phyloP scores from a whole-genome alignment of 2,888 invertebrate species.

The Drosophila longiperda region DNA sequence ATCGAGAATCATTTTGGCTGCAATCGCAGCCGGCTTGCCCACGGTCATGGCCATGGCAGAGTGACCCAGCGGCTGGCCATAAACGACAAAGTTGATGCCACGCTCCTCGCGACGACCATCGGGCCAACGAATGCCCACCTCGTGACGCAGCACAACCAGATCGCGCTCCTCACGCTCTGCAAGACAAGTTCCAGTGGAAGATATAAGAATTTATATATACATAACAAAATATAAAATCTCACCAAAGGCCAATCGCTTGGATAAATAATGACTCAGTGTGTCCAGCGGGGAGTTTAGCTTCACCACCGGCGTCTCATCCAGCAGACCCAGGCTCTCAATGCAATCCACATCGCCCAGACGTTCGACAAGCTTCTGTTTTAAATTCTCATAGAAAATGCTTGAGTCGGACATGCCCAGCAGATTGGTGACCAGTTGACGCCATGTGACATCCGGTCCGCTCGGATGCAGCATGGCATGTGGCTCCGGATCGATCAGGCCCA shows the following conservation, averaged over 20 bases:
- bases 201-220: slow-evolving; percentile 11
- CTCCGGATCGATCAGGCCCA: slow-evolving; percentile 94
- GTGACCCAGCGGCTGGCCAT: slow-evolving; percentile 92
- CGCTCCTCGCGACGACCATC: slow-evolving; percentile 93
- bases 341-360: slow-evolving; percentile 91
- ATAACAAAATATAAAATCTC: slow-evolving; percentile 45
- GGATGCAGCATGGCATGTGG: slow-evolving; percentile 96
- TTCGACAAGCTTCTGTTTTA: slow-evolving; percentile 93
- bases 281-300: slow-evolving; percentile 96
- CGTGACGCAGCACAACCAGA: slow-evolving; percentile 96
- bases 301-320: slow-evolving; percentile 92
- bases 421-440: slow-evolving; percentile 95
- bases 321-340: slow-evolving; percentile 94
- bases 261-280: slow-evolving; percentile 95
- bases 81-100: slow-evolving; percentile 94
- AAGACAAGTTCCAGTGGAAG: slow-evolving; percentile 66
- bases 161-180: slow-evolving; percentile 93
- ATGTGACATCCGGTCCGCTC: slow-evolving; percentile 97
- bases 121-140: slow-evolving; percentile 96
- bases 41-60: slow-evolving; percentile 99
- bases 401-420: slow-evolving; percentile 92
- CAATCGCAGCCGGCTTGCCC: slow-evolving; percentile 97
- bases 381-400: slow-evolving; percentile 96
- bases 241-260: slow-evolving; percentile 92
- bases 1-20: slow-evolving; percentile 98